Conservation (phyloP, 2,888 invertebrate species). For the Pachydiplax longipennis region DNA sequence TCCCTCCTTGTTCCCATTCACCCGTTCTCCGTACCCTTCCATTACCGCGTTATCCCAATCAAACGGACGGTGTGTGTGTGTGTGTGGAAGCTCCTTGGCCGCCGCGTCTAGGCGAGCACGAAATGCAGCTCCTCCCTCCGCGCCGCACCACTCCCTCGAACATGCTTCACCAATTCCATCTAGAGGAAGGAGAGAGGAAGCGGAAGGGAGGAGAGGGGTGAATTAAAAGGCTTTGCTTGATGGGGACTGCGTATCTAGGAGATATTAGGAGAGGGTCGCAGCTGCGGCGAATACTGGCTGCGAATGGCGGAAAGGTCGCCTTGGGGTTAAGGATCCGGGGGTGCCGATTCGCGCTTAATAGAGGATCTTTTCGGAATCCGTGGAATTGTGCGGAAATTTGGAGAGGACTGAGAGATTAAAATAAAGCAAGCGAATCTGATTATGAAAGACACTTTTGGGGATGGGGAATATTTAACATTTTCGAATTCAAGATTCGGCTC, state of each 20-base stretch:
- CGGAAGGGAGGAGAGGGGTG: neutral
- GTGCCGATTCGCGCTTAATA: neutral
- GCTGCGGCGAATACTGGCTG: neutral
- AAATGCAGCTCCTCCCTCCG: neutral
- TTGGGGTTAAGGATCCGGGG: neutral
- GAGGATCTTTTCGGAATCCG: too few species aligned
- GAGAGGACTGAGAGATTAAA: too few species aligned
- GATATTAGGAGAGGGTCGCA: neutral
- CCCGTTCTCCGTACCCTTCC: neutral
- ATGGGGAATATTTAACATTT: too few species aligned
- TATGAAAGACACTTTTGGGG: too few species aligned
- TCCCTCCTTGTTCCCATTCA: neutral
- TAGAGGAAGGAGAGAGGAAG: neutral
- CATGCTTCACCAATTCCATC: constrained; percentile 10
- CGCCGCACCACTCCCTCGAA: neutral
- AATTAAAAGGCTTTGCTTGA: neutral
- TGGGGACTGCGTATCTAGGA: neutral
- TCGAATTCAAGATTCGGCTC: too few species aligned
- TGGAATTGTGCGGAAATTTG: too few species aligned
- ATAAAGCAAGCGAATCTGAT: too few species aligned
- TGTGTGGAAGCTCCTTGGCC: neutral
- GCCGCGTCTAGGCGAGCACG: neutral
- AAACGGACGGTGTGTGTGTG: neutral
- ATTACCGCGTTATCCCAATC: constrained; percentile 20
- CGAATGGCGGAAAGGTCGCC: neutral